These are phyloP conservation scores for Lochmaea crataegi DNA, from an alignment of 2,888 invertebrate genomes.

Conservation along the genomic window DNA sequence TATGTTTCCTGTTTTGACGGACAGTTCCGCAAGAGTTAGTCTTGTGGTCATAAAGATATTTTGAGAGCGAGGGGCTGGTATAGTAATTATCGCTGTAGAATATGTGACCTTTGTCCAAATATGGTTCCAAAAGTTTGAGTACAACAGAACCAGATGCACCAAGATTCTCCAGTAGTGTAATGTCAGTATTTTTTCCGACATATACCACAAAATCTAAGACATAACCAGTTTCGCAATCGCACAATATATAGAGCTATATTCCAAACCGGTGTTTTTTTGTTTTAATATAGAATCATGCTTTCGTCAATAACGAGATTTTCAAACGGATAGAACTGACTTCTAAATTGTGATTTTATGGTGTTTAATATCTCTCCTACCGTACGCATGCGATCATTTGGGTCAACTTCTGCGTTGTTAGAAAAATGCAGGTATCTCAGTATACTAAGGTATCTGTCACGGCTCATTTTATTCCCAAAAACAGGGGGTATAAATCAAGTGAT, in stretches of 20 bases:
- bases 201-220: too few relatives aligned
- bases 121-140: slow-evolving; percentile 16
- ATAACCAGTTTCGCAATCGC: too few relatives aligned
- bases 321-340: slow-evolving; percentile 10
- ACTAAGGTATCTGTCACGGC: too few relatives aligned
- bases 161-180: neutral
- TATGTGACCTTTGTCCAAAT: slow-evolving; percentile 33
- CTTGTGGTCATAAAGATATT: slow-evolving; percentile 29
- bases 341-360: slow-evolving; percentile 1
- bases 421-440: too few relatives aligned
- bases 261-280: too few relatives aligned
- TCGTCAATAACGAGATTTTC: too few relatives aligned
- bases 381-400: slow-evolving; percentile 19
- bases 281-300: too few relatives aligned
- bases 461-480: too few relatives aligned
- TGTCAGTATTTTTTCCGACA: too few relatives aligned
- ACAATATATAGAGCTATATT: too few relatives aligned
- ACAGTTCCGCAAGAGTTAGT: too few relatives aligned
- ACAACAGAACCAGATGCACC: slow-evolving; percentile 24
- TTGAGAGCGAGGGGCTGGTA: slow-evolving; percentile 33
- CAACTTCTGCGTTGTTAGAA: neutral
- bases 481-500: neutral
- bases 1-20: too few relatives aligned
- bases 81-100: slow-evolving; percentile 34
- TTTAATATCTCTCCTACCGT: slow-evolving; percentile 15